These are phyloP conservation scores for Drosophila guanche DNA, from an alignment of 1,140 invertebrate species.

Conservation along the genomic window DNA sequence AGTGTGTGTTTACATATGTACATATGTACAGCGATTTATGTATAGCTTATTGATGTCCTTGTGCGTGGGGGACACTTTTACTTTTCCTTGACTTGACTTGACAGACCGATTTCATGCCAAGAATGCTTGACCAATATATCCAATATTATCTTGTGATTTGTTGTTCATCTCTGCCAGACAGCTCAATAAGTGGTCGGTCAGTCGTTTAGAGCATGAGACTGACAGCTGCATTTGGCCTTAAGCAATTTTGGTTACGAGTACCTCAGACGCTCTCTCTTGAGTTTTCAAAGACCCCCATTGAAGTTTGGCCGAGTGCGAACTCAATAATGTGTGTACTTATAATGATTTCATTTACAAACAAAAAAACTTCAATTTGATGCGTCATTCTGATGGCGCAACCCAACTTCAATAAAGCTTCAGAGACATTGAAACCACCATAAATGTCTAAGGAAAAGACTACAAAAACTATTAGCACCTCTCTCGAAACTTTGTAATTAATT, in stretches of 20 bases:
- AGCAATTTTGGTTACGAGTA: constrained; percentile 5
- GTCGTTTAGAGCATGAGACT: constrained; percentile 1
- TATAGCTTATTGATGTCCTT: not conserved
- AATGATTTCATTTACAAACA: constrained; percentile 37
- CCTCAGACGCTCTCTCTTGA: constrained; percentile 16
- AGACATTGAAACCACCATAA: constrained; percentile 4
- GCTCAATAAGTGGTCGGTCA: constrained; percentile 22
- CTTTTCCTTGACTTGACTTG: constrained; percentile 8
- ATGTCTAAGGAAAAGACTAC: constrained; percentile 5
- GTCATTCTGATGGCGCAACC: constrained; percentile 47
- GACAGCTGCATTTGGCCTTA: constrained; percentile 26
- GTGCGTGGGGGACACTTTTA: constrained; percentile 17
- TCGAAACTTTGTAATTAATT: constrained; percentile 13
- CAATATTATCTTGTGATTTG: constrained; percentile 15
- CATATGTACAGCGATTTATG: not conserved
- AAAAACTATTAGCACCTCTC: constrained; percentile 22
- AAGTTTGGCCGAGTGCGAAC: constrained; percentile 33
- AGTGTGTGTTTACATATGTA: not conserved
- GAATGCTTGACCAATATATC: constrained; percentile 11
- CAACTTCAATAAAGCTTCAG: constrained; percentile 9
- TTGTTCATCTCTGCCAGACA: constrained; percentile 1
- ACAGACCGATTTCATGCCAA: not conserved
- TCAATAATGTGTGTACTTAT: constrained; percentile 42
- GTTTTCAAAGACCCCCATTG: constrained; percentile 23
- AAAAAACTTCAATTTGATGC: constrained; percentile 38